Evolutionary conservation across 2,113 vertebrate genomes (phyloP).

Genomic region (Terrapene triunguis): DNA sequence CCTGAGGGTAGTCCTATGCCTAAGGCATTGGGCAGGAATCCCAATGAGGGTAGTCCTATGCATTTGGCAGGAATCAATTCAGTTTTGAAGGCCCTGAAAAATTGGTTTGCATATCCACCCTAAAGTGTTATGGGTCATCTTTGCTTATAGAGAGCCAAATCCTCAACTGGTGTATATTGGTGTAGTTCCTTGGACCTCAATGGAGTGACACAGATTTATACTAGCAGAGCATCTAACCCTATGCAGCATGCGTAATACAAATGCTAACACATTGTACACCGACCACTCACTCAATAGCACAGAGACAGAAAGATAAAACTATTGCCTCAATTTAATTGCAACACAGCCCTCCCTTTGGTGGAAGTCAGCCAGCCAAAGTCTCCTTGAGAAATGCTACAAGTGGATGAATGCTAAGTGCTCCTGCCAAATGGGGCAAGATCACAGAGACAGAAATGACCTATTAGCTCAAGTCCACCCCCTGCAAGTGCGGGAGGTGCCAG

Average conservation of each 20-base stretch:
- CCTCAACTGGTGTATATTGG: background rate
- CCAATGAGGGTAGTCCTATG: background rate
- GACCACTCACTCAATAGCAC: fast-evolving
- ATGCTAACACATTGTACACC: fast-evolving
- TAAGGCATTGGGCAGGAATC: too few relatives aligned
- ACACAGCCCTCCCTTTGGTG: background rate
- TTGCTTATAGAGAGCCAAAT: fast-evolving
- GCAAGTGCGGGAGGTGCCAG: background rate
- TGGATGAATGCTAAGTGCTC: background rate
- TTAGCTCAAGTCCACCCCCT: fast-evolving
- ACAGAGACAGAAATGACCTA: background rate
- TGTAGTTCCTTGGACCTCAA: background rate
- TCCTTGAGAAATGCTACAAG: background rate
- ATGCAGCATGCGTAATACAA: fast-evolving
- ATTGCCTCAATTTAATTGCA: fast-evolving
- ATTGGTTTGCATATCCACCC: background rate
- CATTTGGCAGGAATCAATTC: background rate
- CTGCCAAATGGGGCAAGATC: background rate
- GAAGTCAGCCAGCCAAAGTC: background rate
- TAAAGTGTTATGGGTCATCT: fast-evolving
- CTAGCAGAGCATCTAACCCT: background rate
- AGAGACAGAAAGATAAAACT: fast-evolving
- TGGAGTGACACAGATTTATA: fast-evolving
- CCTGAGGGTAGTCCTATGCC: background rate
- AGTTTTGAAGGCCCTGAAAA: background rate